Conservation (phyloP, 2,888 invertebrate genomes). For the Zonitis immaculata region DNA sequence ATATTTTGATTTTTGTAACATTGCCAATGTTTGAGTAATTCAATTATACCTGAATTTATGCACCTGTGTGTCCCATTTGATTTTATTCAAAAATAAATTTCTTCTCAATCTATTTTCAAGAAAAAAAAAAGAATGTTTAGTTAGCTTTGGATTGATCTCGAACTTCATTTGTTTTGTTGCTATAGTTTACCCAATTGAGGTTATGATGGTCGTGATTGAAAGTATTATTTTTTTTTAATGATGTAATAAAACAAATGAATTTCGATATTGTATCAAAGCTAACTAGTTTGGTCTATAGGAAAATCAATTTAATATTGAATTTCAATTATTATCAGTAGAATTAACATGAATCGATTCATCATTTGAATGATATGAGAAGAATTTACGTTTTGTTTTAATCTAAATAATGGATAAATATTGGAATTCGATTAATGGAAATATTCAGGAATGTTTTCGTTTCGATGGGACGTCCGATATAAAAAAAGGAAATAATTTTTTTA, state of each 20-base stretch:
- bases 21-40: slow-evolving; percentile 9
- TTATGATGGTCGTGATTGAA: no score
- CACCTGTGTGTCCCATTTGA: background rate
- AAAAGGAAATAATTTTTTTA: background rate
- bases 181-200: no score
- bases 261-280: background rate
- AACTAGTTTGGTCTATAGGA: background rate
- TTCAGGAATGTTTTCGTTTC: background rate
- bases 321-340: background rate
- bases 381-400: background rate
- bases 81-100: background rate
- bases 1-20: slow-evolving; percentile 7
- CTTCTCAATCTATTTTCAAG: background rate
- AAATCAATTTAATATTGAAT: no score
- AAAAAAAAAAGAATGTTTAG: no score
- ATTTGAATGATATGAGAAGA: background rate
- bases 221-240: no score
- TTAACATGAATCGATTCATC: background rate
- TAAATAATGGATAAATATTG: background rate
- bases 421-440: background rate
- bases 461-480: background rate
- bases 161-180: no score
- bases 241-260: no score
- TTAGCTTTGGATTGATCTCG: no score
- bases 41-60: background rate